phyloP scores from a whole-genome alignment of 2,888 invertebrate genomes.

The Diogma glabrata region DNA sequence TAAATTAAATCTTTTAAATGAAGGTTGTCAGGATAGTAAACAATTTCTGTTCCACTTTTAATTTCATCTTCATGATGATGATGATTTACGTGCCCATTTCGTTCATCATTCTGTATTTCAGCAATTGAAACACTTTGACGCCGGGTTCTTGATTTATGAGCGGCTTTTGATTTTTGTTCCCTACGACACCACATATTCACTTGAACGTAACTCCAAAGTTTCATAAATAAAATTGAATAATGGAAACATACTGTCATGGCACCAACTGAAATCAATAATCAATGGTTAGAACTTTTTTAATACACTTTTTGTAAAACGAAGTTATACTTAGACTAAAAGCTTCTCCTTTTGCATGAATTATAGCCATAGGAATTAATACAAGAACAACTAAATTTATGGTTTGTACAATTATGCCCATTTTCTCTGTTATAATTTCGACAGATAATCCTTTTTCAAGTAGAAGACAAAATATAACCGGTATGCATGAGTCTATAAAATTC shows the following conservation, averaged over 20 bases:
- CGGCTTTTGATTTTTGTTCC: conserved; percentile 41
- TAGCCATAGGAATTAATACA: conserved; percentile 66
- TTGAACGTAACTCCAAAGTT: conserved; percentile 91
- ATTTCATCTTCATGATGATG: conserved; percentile 32
- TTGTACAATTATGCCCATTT: conserved; percentile 60
- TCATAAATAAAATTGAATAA: conserved; percentile 78
- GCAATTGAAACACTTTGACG: conserved; percentile 68
- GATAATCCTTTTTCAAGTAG: conserved; percentile 77
- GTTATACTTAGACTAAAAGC: conserved; percentile 68
- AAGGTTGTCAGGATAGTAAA: conserved; percentile 86
- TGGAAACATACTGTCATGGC: conserved; percentile 69
- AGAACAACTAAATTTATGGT: conserved; percentile 63
- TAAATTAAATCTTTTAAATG: conserved; percentile 79
- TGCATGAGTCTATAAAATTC: conserved; percentile 68
- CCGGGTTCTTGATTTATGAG: conserved; percentile 44
- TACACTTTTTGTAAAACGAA: too few relatives aligned
- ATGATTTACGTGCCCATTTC: conserved; percentile 19
- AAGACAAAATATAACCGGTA: conserved; percentile 67
- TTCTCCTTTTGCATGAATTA: conserved; percentile 61
- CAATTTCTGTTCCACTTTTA: conserved; percentile 41
- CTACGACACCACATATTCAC: conserved; percentile 88
- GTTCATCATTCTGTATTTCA: conserved; percentile 40
- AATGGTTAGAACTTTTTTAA: conserved; percentile 7
- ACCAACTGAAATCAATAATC: conserved; percentile 54
- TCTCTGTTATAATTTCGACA: conserved; percentile 57